Evolutionary conservation across 2,797 vertebrate genomes (phyloP).

Genomic region (Leuciscus waleckii): DNA sequence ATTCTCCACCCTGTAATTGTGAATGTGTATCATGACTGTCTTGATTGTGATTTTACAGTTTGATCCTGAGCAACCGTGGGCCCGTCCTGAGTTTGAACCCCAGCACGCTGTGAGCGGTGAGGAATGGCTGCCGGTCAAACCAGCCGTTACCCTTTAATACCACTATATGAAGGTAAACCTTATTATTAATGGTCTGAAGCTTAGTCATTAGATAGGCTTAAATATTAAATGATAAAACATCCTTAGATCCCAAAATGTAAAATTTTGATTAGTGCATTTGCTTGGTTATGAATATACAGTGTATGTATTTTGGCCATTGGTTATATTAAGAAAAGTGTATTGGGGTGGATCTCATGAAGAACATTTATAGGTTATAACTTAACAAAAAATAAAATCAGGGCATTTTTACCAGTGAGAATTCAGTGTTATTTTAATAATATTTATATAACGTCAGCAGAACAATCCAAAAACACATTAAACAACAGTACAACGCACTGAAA

Average conservation of each 20-base stretch:
- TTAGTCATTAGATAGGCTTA: no score
- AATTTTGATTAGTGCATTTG: no score
- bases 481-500: no score
- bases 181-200: neutral
- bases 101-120: slow-evolving; percentile 66
- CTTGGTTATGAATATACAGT: no score
- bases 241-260: neutral
- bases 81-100: slow-evolving; percentile 63
- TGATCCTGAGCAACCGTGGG: slow-evolving; percentile 2
- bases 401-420: neutral
- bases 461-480: no score
- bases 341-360: neutral
- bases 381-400: neutral
- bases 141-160: slow-evolving; percentile 67
- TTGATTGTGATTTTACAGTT: slow-evolving; percentile 53
- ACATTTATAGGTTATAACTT: neutral
- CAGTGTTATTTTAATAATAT: neutral
- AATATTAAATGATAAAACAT: neutral
- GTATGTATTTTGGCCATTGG: neutral
- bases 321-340: neutral
- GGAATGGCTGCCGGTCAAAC: slow-evolving; percentile 68
- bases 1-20: neutral
- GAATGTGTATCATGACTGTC: neutral
- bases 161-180: slow-evolving; percentile 67
- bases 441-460: no score